A percentile compares a stretch with the other conserved stretches of the same genome.
phyloP scores from a whole-genome alignment of 2,113 vertebrate genomes.

The Labrus mixtus region DNA sequence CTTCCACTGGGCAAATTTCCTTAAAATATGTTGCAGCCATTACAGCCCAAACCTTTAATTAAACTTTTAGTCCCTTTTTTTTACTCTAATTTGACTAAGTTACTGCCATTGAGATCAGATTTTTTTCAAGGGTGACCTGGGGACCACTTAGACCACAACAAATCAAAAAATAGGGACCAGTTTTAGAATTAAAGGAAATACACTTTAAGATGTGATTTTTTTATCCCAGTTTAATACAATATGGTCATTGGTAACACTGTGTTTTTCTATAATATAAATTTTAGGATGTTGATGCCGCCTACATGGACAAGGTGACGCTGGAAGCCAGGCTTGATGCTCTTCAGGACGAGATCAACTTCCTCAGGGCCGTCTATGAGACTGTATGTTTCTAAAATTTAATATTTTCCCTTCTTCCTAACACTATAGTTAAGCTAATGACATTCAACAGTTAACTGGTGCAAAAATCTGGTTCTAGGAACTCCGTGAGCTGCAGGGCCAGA shows the following conservation, averaged over 20 bases:
- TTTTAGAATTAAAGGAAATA: no score
- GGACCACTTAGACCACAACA: no score
- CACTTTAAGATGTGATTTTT: no score
- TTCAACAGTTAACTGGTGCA: not conserved
- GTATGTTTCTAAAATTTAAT: conserved; percentile 73
- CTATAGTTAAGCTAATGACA: not conserved
- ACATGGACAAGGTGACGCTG: conserved; percentile 94
- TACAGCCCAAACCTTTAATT: no score
- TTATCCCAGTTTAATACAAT: not conserved
- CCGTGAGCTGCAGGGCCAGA: conserved; percentile 86
- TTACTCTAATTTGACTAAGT: no score
- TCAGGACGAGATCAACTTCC: conserved; percentile 93
- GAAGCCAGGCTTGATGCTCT: conserved; percentile 92
- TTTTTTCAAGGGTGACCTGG: no score
- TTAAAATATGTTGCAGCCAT: no score
- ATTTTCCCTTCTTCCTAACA: not conserved
- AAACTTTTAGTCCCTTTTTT: no score
- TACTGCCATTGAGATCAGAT: no score
- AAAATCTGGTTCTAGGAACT: conserved; percentile 84
- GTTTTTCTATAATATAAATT: not conserved
- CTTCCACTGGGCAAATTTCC: no score
- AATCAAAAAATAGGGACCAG: no score
- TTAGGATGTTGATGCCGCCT: conserved; percentile 92
- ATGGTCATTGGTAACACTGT: not conserved
- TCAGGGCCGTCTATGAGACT: conserved; percentile 89